Percentiles rank a stretch among this genome's conserved stretches.
Evolutionary conservation across 2,888 invertebrate genomes (phyloP).

Genomic region (Kryphioiulus occultus): DNA sequence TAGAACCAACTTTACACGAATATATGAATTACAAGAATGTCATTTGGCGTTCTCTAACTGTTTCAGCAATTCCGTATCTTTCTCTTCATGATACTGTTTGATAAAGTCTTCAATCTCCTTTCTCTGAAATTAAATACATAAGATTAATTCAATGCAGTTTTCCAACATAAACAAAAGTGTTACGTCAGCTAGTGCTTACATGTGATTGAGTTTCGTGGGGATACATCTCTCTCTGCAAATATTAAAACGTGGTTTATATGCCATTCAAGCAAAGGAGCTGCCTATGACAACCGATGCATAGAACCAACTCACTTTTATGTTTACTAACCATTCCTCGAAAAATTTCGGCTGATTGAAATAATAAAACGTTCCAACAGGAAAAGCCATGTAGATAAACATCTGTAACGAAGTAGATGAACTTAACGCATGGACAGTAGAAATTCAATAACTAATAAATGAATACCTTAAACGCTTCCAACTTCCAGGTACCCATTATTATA

Average conservation of each 20-base stretch:
- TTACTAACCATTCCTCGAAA: conserved; percentile 48
- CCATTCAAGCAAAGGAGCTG: background rate
- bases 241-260: background rate
- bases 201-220: conserved; percentile 8
- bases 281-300: background rate
- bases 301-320: conserved; percentile 22
- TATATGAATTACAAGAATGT: background rate
- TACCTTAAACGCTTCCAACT: conserved; percentile 49
- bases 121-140: conserved; percentile 12
- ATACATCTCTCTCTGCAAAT: conserved; percentile 41
- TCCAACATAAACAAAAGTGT: background rate
- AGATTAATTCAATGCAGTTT: background rate
- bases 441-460: background rate
- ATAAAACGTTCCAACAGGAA: conserved; percentile 49
- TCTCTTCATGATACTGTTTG: conserved; percentile 3
- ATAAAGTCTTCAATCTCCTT: conserved; percentile 24
- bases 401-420: background rate
- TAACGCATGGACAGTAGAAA: background rate
- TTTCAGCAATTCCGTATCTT: conserved; percentile 44
- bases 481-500: conserved; percentile 46
- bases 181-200: background rate
- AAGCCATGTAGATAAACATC: conserved; percentile 48
- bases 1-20: background rate
- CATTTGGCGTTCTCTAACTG: conserved; percentile 37
- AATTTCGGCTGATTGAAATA: conserved; percentile 49